Percentiles rank a stretch among this genome's conserved stretches.
Conservation (phyloP, 2,888 invertebrate species). For the Heliconius aoede region DNA sequence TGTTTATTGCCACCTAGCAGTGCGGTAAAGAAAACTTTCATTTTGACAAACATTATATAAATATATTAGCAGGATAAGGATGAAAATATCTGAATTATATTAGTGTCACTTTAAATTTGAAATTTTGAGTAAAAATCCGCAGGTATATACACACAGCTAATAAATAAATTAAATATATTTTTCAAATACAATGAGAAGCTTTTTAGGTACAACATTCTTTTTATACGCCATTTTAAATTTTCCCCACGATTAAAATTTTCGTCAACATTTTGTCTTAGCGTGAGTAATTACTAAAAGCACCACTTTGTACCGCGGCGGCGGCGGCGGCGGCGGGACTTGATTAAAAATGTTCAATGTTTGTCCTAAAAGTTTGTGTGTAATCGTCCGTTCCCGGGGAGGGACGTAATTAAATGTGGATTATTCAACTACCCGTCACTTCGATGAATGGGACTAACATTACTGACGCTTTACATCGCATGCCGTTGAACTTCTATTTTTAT, state of each 20-base stretch:
- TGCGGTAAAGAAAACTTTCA: too few relatives aligned
- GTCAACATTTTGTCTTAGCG: slow-evolving; percentile 23
- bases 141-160: too few relatives aligned
- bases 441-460: slow-evolving; percentile 27
- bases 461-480: slow-evolving; percentile 5
- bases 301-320: slow-evolving; percentile 30
- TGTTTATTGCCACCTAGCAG: too few relatives aligned
- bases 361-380: slow-evolving; percentile 54
- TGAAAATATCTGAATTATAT: too few relatives aligned
- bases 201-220: not conserved
- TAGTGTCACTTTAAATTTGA: too few relatives aligned
- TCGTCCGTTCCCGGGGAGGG: slow-evolving; percentile 40
- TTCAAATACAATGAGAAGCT: not conserved
- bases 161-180: not conserved
- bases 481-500: not conserved
- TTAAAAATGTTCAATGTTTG: slow-evolving; percentile 63
- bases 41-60: too few relatives aligned
- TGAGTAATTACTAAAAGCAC: slow-evolving; percentile 32
- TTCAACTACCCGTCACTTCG: slow-evolving; percentile 43
- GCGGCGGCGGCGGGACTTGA: slow-evolving; percentile 46
- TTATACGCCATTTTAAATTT: not conserved
- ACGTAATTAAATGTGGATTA: slow-evolving; percentile 64
- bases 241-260: slow-evolving; percentile 11
- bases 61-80: too few relatives aligned
- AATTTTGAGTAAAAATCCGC: too few relatives aligned